Percentiles rank a stretch among this genome's conserved stretches.
phyloP scores from a whole-genome alignment of 2,888 invertebrate genomes.

The Heteromurus nitidus region DNA sequence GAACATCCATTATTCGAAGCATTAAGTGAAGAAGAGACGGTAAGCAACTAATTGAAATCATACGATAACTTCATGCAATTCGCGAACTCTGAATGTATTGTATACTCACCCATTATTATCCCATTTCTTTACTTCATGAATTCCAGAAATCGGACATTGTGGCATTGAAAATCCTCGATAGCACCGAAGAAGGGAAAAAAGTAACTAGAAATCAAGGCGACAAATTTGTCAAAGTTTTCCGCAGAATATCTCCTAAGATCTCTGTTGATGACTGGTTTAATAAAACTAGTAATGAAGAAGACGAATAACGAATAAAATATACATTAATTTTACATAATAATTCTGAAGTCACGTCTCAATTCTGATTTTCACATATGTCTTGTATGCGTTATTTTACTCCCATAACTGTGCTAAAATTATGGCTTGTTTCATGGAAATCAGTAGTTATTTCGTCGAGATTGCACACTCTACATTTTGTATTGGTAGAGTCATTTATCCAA shows the following conservation, averaged over 20 bases:
- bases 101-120: not conserved
- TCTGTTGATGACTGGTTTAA: slow-evolving; percentile 41
- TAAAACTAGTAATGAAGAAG: not conserved
- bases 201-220: slow-evolving; percentile 95
- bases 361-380: too few relatives aligned
- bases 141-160: slow-evolving; percentile 86
- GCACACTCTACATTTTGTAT: too few relatives aligned
- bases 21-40: slow-evolving; percentile 85
- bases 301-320: not conserved
- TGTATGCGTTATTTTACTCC: too few relatives aligned
- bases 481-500: too few relatives aligned
- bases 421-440: too few relatives aligned
- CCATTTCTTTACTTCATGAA: too few relatives aligned
- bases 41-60: slow-evolving; percentile 77
- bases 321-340: not conserved
- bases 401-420: too few relatives aligned
- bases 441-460: too few relatives aligned
- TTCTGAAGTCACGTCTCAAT: too few relatives aligned
- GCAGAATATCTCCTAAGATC: slow-evolving; percentile 77
- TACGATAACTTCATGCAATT: not conserved
- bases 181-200: slow-evolving; percentile 98
- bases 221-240: slow-evolving; percentile 93
- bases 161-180: slow-evolving; percentile 90
- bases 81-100: not conserved
- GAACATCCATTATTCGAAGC: slow-evolving; percentile 92